Percentiles rank a stretch among this genome's conserved stretches.
These are phyloP conservation scores for Nebria brevicollis DNA, from an alignment of 2,888 invertebrate species.

Conservation along the genomic window DNA sequence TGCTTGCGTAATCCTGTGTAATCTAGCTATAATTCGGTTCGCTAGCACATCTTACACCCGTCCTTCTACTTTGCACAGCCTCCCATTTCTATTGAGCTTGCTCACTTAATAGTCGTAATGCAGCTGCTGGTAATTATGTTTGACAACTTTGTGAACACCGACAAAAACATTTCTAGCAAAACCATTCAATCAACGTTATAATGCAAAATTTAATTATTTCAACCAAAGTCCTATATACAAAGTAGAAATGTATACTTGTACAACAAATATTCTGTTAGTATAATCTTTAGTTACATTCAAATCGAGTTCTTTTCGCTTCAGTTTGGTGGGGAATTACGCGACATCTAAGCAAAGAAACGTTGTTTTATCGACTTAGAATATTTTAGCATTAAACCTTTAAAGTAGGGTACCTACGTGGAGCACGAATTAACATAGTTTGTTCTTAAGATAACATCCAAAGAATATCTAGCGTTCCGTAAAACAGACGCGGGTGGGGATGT, in stretches of 20 bases:
- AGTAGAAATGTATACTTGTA: no score
- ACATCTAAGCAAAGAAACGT: not conserved
- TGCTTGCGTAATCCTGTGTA: conserved; percentile 54
- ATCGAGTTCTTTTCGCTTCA: not conserved
- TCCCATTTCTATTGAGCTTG: not conserved
- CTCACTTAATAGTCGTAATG: not conserved
- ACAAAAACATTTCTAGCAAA: no score
- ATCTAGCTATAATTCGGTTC: conserved; percentile 54
- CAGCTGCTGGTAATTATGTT: not conserved
- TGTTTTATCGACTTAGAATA: not conserved
- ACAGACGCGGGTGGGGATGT: not conserved
- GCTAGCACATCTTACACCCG: not conserved
- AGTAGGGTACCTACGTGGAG: not conserved
- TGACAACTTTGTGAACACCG: no score
- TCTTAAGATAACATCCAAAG: not conserved
- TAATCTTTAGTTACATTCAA: no score
- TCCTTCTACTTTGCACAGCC: not conserved
- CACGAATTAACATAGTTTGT: not conserved
- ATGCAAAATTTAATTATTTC: no score
- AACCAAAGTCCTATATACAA: no score
- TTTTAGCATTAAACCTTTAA: not conserved
- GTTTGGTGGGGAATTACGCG: not conserved
- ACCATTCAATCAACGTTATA: no score
- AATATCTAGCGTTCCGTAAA: not conserved
- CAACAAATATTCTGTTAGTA: no score